Base-by-base conservation (phyloP, 1,140 invertebrate genomes). In the Dreissena rostriformis region DNA sequence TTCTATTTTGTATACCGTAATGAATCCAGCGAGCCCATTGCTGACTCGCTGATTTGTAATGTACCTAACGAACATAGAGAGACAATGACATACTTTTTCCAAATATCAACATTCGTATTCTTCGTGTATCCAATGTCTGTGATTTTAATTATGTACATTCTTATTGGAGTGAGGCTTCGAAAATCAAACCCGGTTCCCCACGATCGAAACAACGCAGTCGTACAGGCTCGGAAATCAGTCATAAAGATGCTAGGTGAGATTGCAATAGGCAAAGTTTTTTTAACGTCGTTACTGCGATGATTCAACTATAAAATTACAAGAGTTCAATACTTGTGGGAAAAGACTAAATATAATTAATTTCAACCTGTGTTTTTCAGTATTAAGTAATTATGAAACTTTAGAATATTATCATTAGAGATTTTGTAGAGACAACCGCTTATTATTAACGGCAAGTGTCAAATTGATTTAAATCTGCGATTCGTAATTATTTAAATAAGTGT, bases 61-160 rank as follows among this genome's bases (percentile, higher is more conserved):
- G 91, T 93, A 63, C 90, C 88, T 15, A 57, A 70, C 52, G 71
- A 85, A 67, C 88, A 94, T 67, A 88, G 88, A 49, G 49, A 86
- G 10, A 55, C 83, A 39, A 92, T 92, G 90, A 84, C 78, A 6
- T 82, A 88, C 82, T 85, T 91, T 73, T 92, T 93, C 72, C 91
- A 92, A 75, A 76, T 92, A 63, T 93, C 93, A 11, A 91, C 93
- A 15, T 91, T 94, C 79, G 86, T 92, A 12, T 93, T 94, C 83
- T 94, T 94, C 86, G 82, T 94, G 22, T 79, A 93, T 28, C 94
- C 94, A n/a, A 94, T 94, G 92, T 84, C 82, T 17, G 74, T 94
- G 15, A 93, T 94, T 72, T 89, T 90, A n/a, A 86, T 91, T 11
- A 87, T 94, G 78, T 94, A 94, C 71, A 87, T 93, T 29, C 68